Evolutionary conservation across 2,113 vertebrate genomes (phyloP), one percentile per base, ranked within the genome.

Genomic region (Triplophysa rosa): DNA sequence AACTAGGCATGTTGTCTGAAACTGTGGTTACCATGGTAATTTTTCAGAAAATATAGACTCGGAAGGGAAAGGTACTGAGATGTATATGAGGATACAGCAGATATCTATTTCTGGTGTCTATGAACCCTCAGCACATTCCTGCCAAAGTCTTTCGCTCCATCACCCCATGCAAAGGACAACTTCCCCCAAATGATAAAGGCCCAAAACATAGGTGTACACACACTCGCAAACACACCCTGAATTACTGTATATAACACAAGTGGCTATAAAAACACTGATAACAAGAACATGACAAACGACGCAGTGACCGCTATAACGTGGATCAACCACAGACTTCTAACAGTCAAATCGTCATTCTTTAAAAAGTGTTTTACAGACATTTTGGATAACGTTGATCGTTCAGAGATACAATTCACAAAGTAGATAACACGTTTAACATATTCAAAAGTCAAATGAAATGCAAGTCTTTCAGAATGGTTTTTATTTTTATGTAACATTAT

Each of bases 141-240:
- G 49, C 24, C 14, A 64, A 64, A 82, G 45, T 21, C 21, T 73
- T 19, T 24, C 17, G 79, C 78, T 73, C 45, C 77, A 80, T 56
- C 63, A 64, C 65, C 80, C 78, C 8, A 73, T 70, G 77, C 24
- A n/a, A 33, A 24, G 77, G 80, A 84, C 81, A 79, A 88, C 89
- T 88, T 89, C 86, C 87, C 81, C 84, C 67, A 42, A 88, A 83
- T 88, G 86, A 78, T 66, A 64, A 54, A 80, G 69, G 61, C 40
- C 69, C 77, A 8, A 64, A 73, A 4, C 13, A 70, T 37, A 77
- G 2, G 58, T 69, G 54, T 23, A 62, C 19, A 24, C 49, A 59
- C n/a, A 77, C 19, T 19, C 33, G 52, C 21, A 45, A 49, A n/a
- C 63, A 37, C 16, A 79, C 4, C 29, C 2, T 78, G 42, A 29